Conservation (phyloP, 2,113 vertebrate genomes). For the Tachycineta bicolor region DNA sequence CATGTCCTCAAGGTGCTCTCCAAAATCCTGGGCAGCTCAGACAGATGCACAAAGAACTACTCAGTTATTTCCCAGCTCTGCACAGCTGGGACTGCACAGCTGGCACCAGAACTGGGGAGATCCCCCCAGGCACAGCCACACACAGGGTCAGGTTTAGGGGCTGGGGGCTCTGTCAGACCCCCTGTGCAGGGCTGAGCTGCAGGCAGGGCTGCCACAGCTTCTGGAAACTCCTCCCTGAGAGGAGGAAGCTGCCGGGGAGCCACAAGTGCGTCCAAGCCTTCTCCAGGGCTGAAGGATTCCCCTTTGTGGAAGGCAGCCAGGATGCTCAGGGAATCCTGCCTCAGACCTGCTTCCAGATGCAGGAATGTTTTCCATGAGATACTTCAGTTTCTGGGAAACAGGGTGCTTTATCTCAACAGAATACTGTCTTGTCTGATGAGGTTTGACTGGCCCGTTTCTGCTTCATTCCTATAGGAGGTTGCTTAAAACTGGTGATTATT, state of each 20-base stretch:
- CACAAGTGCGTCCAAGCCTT: neutral
- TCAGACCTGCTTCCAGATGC: neutral
- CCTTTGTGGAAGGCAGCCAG: neutral
- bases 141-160: neutral
- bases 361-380: neutral
- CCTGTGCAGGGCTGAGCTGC: neutral
- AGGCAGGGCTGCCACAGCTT: neutral
- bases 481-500: neutral
- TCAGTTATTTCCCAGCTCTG: neutral
- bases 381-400: neutral
- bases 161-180: neutral
- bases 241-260: neutral
- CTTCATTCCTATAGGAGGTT: neutral
- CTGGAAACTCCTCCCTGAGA: neutral
- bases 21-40: neutral
- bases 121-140: fast-evolving
- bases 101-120: neutral
- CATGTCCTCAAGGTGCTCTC: neutral
- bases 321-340: neutral
- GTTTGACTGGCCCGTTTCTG: neutral
- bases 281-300: neutral
- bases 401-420: neutral
- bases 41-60: neutral
- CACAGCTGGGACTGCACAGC: neutral
- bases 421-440: neutral